Evolutionary conservation across 1,140 invertebrate genomes (phyloP), one percentile per base, ranked within the genome.

Genomic region (Onthophagus taurus): DNA sequence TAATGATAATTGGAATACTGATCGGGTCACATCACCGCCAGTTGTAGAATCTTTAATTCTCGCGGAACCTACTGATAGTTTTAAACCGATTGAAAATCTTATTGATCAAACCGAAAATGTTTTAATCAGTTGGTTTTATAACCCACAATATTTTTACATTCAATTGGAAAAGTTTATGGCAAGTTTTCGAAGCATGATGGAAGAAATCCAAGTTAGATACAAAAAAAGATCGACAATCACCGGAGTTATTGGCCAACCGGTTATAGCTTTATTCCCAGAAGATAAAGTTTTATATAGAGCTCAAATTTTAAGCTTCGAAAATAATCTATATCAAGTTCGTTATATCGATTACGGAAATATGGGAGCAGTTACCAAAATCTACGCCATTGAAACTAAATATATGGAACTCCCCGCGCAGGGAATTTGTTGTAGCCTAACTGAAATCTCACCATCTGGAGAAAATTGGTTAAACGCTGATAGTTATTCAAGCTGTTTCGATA

Each of bases 341-440:
- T 85, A 79, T 46, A 68, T 87, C 1, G 84, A 87, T 64, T 85
- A 79, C 53, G 83, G 83, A 20, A 89, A 89, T 57, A 68, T 67
- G 18, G 72, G 72, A 18, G 59, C 72, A 0, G 75, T 83, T 0
- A 64, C 72, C 21, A 74, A 82, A 52, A 71, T 87, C 1, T 86
- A 75, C 70, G 70, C 73, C 12, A 65, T 86, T 16, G 77, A 83
- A 39, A 69, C 67, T 18, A 70, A 77, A 47, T 75, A 82, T 18
- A 71, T 80, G 54, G 62, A 68, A n/a, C 48, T 85, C 7, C 82
- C 83, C 0, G 77, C 72, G 36, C 77, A 84, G 67, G 81, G 79
- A 0, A 66, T 83, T 3, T 66, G 71, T 13, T 87, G 83, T 59
- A 66, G 70, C 0, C 61, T 89, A 13, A 59, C 68, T 11, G 72